Conservation (phyloP, 2,113 vertebrate species). For the Chaetops frenatus region DNA sequence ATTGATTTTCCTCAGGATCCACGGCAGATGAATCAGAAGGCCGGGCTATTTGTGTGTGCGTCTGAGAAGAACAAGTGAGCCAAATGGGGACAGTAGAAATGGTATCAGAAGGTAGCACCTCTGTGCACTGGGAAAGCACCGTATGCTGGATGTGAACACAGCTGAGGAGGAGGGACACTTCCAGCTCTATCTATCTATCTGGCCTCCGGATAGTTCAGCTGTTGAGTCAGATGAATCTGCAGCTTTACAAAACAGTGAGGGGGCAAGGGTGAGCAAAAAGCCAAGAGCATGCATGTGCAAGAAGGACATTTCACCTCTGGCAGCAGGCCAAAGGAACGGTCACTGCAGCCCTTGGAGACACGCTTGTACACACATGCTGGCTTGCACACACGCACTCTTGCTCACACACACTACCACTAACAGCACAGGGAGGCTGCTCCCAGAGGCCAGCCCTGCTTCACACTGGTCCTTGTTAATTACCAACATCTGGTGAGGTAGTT, state of each 20-base stretch:
- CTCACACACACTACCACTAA: neutral
- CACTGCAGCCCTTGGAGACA: neutral
- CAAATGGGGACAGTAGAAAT: neutral
- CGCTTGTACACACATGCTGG: neutral
- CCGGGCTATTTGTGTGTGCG: neutral
- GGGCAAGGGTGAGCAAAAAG: neutral
- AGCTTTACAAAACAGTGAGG: neutral
- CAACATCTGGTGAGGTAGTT: neutral
- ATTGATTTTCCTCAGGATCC: neutral
- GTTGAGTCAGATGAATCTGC: neutral
- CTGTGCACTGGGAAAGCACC: fast-evolving
- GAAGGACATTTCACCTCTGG: neutral
- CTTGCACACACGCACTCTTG: neutral
- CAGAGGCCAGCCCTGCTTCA: neutral
- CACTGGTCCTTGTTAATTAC: neutral
- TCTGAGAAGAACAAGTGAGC: neutral
- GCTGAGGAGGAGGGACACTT: neutral
- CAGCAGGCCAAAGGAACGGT: neutral
- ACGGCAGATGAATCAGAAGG: neutral
- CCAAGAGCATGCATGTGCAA: neutral
- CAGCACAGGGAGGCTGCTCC: neutral
- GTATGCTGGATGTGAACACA: fast-evolving
- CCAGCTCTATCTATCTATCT: too few relatives aligned
- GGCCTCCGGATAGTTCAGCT: neutral
- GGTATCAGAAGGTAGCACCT: neutral